Evolutionary conservation across 2,797 vertebrate genomes (phyloP).

Genomic region (Schizopygopsis pylzovi): DNA sequence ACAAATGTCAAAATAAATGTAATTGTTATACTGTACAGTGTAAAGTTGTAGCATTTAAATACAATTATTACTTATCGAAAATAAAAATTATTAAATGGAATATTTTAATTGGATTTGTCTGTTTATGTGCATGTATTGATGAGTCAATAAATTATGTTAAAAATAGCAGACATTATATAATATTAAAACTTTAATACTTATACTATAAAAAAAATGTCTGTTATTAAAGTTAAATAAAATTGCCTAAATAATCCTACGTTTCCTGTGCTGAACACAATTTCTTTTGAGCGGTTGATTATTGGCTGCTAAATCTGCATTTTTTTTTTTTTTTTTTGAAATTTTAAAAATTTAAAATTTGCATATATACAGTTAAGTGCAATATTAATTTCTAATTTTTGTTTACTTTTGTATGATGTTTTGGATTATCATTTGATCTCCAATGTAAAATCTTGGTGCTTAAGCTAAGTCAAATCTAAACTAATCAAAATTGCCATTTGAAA

Average conservation of each 20-base stretch:
- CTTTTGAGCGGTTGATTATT: not conserved
- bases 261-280: not conserved
- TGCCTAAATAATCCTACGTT: not conserved
- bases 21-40: not conserved
- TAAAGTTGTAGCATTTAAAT: not conserved
- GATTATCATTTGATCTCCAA: not conserved
- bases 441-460: not conserved
- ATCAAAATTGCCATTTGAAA: slow-evolving; percentile 41
- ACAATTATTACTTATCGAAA: not conserved
- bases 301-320: not conserved
- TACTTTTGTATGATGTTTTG: not conserved
- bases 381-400: not conserved
- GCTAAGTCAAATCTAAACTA: slow-evolving; percentile 15
- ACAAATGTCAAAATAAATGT: not conserved
- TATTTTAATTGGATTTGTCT: not conserved
- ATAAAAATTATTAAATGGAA: not conserved
- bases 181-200: not conserved
- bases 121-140: not conserved
- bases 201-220: not conserved
- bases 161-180: not conserved
- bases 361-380: not conserved
- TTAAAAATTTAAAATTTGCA: not conserved
- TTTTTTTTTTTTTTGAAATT: too few relatives aligned
- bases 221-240: not conserved
- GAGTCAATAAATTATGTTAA: not conserved